Conservation (phyloP, 2,113 vertebrate genomes). For the Turdus rufiventris region DNA sequence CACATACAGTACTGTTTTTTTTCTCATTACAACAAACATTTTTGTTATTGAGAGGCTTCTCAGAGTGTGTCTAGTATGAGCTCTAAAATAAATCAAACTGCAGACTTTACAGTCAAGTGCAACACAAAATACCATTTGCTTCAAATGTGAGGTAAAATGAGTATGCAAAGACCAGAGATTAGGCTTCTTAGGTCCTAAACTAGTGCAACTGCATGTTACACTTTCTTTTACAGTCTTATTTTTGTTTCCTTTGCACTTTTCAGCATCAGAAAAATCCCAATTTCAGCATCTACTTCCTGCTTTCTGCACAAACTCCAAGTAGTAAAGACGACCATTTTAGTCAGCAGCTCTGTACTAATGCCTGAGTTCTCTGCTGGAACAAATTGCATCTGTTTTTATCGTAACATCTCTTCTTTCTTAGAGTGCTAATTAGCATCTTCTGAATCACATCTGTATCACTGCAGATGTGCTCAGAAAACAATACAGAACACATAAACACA, state of each 20-base stretch:
- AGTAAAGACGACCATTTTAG: not conserved
- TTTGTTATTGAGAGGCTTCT: not conserved
- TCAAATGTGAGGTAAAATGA: not conserved
- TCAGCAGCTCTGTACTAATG: not conserved
- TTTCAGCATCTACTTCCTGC: not conserved
- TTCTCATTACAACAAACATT: not conserved
- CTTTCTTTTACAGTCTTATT: not conserved
- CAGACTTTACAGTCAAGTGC: not conserved
- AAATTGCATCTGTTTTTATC: not conserved
- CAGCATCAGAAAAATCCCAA: not conserved
- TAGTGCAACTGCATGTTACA: not conserved
- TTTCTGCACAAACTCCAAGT: not conserved
- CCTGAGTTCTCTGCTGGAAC: not conserved
- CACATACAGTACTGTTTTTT: not conserved
- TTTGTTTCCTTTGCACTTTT: not conserved
- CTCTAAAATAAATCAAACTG: not conserved
- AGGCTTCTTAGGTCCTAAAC: not conserved
- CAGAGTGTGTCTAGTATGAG: fast-evolving
- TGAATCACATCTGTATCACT: not conserved
- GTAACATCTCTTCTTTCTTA: not conserved
- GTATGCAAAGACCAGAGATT: not conserved
- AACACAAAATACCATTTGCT: not conserved
- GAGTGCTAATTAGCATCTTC: not conserved
- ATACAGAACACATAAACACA: not conserved
- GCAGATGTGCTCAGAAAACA: not conserved